These are phyloP conservation scores for Rhinogobio ventralis DNA, from an alignment of 2,797 vertebrate genomes.

Conservation along the genomic window DNA sequence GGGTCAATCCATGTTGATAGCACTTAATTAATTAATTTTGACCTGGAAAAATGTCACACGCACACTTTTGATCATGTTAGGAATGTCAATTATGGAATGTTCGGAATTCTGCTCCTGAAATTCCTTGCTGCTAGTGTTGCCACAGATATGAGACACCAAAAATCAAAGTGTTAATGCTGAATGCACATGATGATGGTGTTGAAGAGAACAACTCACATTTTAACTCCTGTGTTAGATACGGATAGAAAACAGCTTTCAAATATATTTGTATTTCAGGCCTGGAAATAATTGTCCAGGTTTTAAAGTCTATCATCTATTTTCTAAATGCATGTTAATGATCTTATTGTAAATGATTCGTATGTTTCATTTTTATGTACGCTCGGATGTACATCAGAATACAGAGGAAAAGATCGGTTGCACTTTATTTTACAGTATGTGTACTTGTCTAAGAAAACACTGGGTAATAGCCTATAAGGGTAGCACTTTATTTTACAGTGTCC, in stretches of 20 bases:
- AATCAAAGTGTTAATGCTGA: slow-evolving; percentile 23
- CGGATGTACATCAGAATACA: not conserved
- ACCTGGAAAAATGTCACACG: slow-evolving; percentile 27
- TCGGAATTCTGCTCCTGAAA: slow-evolving; percentile 26
- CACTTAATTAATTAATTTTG: not conserved
- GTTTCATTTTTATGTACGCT: not conserved
- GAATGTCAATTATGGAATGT: slow-evolving; percentile 21
- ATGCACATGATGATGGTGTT: slow-evolving; percentile 9
- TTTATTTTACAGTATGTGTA: too few species aligned
- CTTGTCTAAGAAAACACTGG: too few species aligned
- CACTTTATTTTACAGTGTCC: too few species aligned
- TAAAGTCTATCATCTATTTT: not conserved
- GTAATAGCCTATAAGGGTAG: too few species aligned
- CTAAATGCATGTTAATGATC: not conserved
- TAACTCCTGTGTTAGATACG: not conserved
- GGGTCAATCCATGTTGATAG: slow-evolving; percentile 26
- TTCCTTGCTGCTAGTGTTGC: not conserved
- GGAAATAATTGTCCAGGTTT: not conserved
- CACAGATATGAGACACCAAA: slow-evolving; percentile 6
- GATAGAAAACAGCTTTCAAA: not conserved
- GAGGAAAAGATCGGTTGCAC: not conserved
- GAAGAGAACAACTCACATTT: not conserved
- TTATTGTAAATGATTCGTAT: not conserved
- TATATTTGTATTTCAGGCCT: not conserved
- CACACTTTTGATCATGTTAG: not conserved